phyloP scores from a whole-genome alignment of 2,797 vertebrate species.

The Sciurus carolinensis region DNA sequence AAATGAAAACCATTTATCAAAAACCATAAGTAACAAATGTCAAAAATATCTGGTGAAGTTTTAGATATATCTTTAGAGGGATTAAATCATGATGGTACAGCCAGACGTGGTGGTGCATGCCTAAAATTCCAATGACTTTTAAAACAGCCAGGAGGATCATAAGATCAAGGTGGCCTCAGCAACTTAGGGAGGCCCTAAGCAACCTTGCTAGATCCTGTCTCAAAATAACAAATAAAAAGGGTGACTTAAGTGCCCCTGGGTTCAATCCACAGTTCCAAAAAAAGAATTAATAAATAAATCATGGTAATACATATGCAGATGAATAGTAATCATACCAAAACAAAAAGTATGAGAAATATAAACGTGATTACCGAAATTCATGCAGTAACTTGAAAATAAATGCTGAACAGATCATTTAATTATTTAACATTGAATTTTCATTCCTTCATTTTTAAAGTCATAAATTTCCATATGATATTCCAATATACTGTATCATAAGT shows the following conservation, averaged over 20 bases:
- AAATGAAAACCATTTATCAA: not conserved
- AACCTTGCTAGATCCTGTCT: too few species aligned
- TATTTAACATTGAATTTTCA: not conserved
- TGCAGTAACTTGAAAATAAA: not conserved
- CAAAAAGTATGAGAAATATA: not conserved
- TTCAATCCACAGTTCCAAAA: too few species aligned
- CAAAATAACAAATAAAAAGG: too few species aligned
- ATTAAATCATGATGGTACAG: not conserved
- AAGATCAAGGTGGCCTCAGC: too few species aligned
- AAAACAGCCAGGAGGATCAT: too few species aligned
- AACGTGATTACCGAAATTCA: not conserved
- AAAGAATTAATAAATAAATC: too few species aligned
- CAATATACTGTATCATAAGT: not conserved
- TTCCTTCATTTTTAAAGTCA: not conserved
- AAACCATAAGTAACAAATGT: not conserved
- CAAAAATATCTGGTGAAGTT: not conserved
- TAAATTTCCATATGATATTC: not conserved
- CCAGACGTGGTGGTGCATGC: too few species aligned
- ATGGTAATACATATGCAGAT: not conserved
- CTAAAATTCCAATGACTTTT: too few species aligned
- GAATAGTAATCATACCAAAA: not conserved
- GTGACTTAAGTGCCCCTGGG: too few species aligned
- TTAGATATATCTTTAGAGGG: not conserved
- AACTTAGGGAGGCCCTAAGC: too few species aligned
- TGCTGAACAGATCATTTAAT: not conserved